These are phyloP conservation scores for Channa maculata DNA, from an alignment of 2,113 vertebrate species.

Conservation along the genomic window DNA sequence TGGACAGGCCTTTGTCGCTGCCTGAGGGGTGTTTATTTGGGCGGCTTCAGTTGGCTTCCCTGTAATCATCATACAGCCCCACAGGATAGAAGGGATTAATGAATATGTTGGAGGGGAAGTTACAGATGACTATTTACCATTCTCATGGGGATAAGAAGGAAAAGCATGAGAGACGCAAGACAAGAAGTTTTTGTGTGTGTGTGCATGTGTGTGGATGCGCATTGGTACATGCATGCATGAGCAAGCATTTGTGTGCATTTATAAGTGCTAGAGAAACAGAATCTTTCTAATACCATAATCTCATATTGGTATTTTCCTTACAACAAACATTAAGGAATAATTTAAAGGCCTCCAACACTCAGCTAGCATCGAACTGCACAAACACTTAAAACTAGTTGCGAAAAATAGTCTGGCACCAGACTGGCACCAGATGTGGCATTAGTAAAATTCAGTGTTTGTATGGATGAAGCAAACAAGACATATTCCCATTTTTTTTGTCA, in stretches of 20 bases:
- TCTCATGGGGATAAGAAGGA: slow-evolving; percentile 69
- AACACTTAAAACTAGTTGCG: too few species aligned
- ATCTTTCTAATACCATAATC: neutral
- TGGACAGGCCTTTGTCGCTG: slow-evolving; percentile 80
- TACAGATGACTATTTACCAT: slow-evolving; percentile 82
- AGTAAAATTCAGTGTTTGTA: too few species aligned
- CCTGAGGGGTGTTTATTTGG: slow-evolving; percentile 82
- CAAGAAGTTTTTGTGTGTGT: slow-evolving; percentile 25
- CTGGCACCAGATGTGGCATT: too few species aligned
- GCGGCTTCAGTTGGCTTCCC: slow-evolving; percentile 80
- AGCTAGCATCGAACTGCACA: too few species aligned
- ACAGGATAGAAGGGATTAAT: slow-evolving; percentile 82
- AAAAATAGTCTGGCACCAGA: too few species aligned
- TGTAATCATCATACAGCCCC: slow-evolving; percentile 81
- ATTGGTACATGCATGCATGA: slow-evolving; percentile 10
- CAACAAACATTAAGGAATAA: neutral
- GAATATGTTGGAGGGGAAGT: slow-evolving; percentile 81
- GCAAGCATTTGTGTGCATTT: slow-evolving; percentile 29
- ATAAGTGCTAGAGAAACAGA: neutral
- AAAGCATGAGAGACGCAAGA: slow-evolving; percentile 36
- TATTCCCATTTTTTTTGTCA: too few species aligned
- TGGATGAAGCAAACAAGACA: too few species aligned
- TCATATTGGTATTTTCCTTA: neutral
- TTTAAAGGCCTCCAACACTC: neutral
- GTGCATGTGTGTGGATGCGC: slow-evolving; percentile 7